Evolutionary conservation across 2,888 invertebrate species (phyloP).

Genomic region (Trichogramma evanescens): DNA sequence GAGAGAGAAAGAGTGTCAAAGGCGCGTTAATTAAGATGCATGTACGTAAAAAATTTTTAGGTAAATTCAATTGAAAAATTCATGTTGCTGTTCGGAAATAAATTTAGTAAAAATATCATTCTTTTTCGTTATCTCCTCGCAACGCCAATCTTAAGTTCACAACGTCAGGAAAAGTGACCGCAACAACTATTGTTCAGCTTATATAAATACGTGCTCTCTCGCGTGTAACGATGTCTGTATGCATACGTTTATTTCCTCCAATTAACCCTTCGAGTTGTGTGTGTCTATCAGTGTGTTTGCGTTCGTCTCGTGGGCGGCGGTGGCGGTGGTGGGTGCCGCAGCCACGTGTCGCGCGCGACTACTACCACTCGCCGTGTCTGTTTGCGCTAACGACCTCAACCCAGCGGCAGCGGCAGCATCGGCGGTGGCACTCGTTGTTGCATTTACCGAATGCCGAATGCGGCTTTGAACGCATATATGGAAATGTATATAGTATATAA

Average conservation of each 20-base stretch:
- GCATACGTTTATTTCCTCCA: conserved; percentile 39
- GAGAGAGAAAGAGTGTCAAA: neutral
- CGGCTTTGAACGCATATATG: neutral
- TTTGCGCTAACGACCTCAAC: conserved; percentile 23
- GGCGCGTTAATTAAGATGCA: too few species aligned
- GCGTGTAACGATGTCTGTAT: conserved; percentile 3
- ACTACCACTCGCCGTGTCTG: neutral
- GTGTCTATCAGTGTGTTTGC: conserved; percentile 15
- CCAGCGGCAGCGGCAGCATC: neutral
- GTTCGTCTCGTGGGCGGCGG: neutral
- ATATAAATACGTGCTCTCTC: neutral
- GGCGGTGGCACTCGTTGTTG: conserved; percentile 19
- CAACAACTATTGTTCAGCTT: neutral
- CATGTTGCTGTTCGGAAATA: too few species aligned
- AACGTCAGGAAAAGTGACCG: too few species aligned
- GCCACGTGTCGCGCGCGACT: conserved; percentile 18
- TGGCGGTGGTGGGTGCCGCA: too few species aligned
- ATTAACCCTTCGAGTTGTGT: conserved; percentile 43
- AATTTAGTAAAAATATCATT: too few species aligned
- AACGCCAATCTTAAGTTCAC: too few species aligned
- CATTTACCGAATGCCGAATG: neutral
- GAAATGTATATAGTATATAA: neutral
- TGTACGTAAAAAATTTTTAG: too few species aligned
- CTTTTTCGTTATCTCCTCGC: too few species aligned
- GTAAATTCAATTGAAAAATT: too few species aligned